phyloP scores from a whole-genome alignment of 2,797 vertebrate species.

The Danionella dracula region DNA sequence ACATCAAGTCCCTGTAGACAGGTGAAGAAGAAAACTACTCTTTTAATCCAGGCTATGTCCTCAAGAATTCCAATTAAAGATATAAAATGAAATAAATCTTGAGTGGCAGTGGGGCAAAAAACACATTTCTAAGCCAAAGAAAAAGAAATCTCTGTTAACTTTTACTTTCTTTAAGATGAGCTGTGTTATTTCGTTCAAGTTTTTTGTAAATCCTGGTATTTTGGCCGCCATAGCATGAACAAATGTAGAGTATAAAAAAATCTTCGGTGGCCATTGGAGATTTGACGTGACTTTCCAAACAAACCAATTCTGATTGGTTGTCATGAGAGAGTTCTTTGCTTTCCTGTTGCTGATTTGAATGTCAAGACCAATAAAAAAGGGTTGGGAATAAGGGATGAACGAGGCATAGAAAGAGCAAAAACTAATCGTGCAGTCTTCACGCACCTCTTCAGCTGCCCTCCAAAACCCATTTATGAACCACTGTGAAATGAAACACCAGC shows the following conservation, averaged over 20 bases:
- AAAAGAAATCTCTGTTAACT: no score
- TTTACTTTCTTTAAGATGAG: no score
- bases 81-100: constrained; percentile 24
- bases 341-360: constrained; percentile 41
- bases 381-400: not conserved
- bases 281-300: not conserved
- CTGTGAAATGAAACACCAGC: not conserved
- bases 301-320: constrained; percentile 12
- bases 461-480: constrained; percentile 26
- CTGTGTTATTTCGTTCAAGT: no score
- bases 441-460: not conserved
- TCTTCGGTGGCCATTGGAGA: not conserved
- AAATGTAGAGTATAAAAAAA: no score
- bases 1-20: constrained; percentile 26
- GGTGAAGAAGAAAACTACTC: not conserved
- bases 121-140: no score
- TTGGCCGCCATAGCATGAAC: no score
- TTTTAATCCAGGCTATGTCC: constrained; percentile 12
- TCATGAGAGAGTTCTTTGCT: constrained; percentile 12
- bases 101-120: not conserved
- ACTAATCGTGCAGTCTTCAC: constrained; percentile 31
- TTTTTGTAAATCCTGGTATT: no score
- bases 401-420: not conserved
- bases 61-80: constrained; percentile 35
- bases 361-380: constrained; percentile 40